Percentiles rank a stretch among this genome's conserved stretches.
Conservation (phyloP, 2,113 vertebrate species). For the Barnardius zonarius region DNA sequence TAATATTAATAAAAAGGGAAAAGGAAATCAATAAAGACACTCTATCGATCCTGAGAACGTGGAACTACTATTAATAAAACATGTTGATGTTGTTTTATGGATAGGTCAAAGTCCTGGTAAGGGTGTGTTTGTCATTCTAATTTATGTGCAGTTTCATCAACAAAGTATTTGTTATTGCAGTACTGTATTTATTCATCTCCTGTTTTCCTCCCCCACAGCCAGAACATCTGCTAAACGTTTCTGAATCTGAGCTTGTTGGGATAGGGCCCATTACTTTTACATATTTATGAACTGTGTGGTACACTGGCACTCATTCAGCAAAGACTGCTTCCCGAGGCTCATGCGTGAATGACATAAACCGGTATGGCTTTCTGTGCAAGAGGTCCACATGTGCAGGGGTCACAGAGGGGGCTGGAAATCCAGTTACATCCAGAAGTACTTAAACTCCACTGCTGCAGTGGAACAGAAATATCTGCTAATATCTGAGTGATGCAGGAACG, state of each 20-base stretch:
- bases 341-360: not conserved
- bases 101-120: constrained; percentile 21
- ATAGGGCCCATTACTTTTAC: constrained; percentile 32
- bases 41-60: constrained; percentile 30
- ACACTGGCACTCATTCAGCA: constrained; percentile 60
- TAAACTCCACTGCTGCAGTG: not conserved
- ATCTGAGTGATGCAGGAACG: not conserved
- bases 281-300: constrained; percentile 64
- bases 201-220: constrained; percentile 50
- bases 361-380: not conserved
- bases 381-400: constrained; percentile 35
- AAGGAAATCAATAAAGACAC: constrained; percentile 27
- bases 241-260: constrained; percentile 49
- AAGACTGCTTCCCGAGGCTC: not conserved
- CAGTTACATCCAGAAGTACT: not conserved
- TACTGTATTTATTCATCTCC: constrained; percentile 53
- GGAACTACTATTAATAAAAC: constrained; percentile 55
- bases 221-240: constrained; percentile 66
- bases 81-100: constrained; percentile 8
- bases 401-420: not conserved
- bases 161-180: constrained; percentile 55
- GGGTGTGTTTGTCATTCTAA: constrained; percentile 40
- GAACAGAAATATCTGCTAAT: not conserved
- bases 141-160: constrained; percentile 48
- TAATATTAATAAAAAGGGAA: constrained; percentile 23